phyloP scores from a whole-genome alignment of 2,888 invertebrate species.

The Ormyrus labotus region DNA sequence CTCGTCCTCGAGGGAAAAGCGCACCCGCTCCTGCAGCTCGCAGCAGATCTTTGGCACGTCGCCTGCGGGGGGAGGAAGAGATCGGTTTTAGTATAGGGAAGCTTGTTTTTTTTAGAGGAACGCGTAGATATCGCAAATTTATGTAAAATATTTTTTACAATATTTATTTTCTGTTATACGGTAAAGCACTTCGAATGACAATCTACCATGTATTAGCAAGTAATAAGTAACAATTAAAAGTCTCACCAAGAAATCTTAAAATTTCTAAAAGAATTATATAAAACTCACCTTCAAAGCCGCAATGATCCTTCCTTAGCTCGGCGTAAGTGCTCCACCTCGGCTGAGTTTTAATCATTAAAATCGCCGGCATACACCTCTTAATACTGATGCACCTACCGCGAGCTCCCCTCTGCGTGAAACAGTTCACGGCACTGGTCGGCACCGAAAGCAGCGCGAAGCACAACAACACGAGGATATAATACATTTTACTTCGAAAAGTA shows the following conservation, averaged over 20 bases:
- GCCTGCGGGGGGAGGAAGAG: slow-evolving; percentile 21
- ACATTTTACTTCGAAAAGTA: too few relatives aligned
- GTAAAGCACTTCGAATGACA: too few relatives aligned
- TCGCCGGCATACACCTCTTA: slow-evolving; percentile 69
- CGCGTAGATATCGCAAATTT: neutral
- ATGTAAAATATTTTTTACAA: neutral
- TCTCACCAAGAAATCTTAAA: neutral
- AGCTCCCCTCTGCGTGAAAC: slow-evolving; percentile 14
- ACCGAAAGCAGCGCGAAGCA: too few relatives aligned
- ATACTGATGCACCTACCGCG: slow-evolving; percentile 71
- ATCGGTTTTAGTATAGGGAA: too few relatives aligned
- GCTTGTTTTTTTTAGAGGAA: neutral
- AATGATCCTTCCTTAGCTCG: slow-evolving; percentile 73
- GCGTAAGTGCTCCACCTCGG: slow-evolving; percentile 63
- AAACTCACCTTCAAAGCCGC: slow-evolving; percentile 74
- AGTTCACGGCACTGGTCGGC: neutral
- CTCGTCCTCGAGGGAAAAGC: neutral
- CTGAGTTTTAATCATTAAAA: slow-evolving; percentile 67
- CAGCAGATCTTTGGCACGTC: slow-evolving; percentile 75
- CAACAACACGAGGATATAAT: too few relatives aligned
- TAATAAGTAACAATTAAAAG: neutral
- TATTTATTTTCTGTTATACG: too few relatives aligned
- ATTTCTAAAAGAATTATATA: neutral
- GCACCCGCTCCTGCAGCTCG: slow-evolving; percentile 35
- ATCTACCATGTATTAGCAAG: neutral